Evolutionary conservation across 2,797 vertebrate species (phyloP).

Genomic region (Tokudaia tokunoshimensis): DNA sequence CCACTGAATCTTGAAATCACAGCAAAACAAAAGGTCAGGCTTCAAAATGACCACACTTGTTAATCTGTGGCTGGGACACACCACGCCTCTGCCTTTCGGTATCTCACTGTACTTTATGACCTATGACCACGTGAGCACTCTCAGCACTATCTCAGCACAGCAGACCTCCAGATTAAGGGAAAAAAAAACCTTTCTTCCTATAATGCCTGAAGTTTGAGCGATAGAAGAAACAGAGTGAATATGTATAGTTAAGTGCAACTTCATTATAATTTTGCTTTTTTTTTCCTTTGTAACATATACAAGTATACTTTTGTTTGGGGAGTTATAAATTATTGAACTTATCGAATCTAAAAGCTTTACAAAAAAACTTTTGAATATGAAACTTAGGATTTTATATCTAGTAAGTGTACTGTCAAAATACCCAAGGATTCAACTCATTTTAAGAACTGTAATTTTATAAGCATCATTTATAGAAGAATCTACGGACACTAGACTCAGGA

Average conservation of each 20-base stretch:
- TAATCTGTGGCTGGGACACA: constrained; percentile 30
- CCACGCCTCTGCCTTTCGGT: constrained; percentile 70
- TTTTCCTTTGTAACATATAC: constrained; percentile 38
- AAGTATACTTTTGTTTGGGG: constrained; percentile 62
- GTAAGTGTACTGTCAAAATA: constrained; percentile 74
- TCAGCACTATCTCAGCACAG: constrained; percentile 69
- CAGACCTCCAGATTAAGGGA: neutral
- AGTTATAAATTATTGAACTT: constrained; percentile 62
- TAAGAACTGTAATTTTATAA: constrained; percentile 65
- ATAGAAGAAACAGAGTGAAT: constrained; percentile 46
- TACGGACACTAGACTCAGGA: constrained; percentile 43
- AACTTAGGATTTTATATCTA: constrained; percentile 59
- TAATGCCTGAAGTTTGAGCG: constrained; percentile 60
- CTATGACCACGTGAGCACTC: constrained; percentile 48
- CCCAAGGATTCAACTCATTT: constrained; percentile 59
- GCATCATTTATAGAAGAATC: constrained; percentile 56
- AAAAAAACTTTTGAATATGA: constrained; percentile 25
- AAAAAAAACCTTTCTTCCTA: neutral
- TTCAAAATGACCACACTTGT: constrained; percentile 61
- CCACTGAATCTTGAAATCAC: constrained; percentile 46
- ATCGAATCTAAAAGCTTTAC: constrained; percentile 4
- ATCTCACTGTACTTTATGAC: constrained; percentile 58
- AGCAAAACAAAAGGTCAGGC: constrained; percentile 67
- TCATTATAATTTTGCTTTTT: constrained; percentile 28
- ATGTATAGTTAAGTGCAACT: constrained; percentile 45